Base-by-base conservation (phyloP, 2,888 invertebrate genomes). In the Junonia oenone region DNA sequence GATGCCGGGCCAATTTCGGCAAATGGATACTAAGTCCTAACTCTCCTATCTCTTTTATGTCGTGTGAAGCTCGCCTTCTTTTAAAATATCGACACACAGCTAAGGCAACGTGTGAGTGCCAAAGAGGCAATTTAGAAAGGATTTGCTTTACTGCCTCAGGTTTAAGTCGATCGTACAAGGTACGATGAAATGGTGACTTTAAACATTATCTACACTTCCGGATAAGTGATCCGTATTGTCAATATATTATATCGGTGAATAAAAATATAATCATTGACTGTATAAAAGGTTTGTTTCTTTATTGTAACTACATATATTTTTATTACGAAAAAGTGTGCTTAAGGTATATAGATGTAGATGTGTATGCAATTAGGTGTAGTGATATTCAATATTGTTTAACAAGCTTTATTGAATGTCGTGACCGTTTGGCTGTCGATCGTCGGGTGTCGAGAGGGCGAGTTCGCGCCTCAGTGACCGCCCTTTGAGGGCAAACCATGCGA, bases 1-100 rank as follows among this genome's bases (percentile, higher is more conserved):
- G 75, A 83, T n/a, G n/a, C 85, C 81, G 84, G 84, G 76, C 90
- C 90, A 90, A 91, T 91, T 90, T 90, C 86, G 74, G 81, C 85
- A 89, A 91, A 91, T 90, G 90, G 90, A 88, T 88, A 90, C 89
- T 89, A 88, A 89, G 90, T 89, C 87, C 88, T 86, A 83, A 83
- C 83, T 78, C 77, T 78, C 85, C 85, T 88, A 88, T 89, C 88
- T 89, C 78, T 78, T 76, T 88, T 89, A 87, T 79, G 81, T 79
- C 81, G 75, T 71, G 72, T 70, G 72, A 71, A 75, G 72, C 72
- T 73, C 76, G 76, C 73, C 75, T 81, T 77, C 78, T 79, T 89
- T 88, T 85, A 90, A 89, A 90, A 88, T 89, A 87, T 88, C 83
- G 85, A 81, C 77, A 73, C 72, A 74, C 73, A 72, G 75, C 73